Conservation (phyloP, 2,888 invertebrate genomes). For the Gisinianus flammeolus region DNA sequence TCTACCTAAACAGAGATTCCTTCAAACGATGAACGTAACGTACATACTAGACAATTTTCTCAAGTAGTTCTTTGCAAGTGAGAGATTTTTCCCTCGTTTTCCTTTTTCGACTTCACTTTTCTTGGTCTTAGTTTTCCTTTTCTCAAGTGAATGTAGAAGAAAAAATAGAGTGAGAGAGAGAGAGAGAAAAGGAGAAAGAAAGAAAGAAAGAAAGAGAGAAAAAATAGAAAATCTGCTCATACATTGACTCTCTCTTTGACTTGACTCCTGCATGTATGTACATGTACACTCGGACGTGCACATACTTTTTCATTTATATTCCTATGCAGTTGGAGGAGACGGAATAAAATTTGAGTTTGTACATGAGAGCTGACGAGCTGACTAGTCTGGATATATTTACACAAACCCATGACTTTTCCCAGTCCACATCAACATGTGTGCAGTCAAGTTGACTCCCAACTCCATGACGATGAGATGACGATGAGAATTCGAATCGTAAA, state of each 20-base stretch:
- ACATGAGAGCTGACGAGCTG: too few species aligned
- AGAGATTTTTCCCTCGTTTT: not conserved
- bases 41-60: conserved; percentile 14
- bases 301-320: too few species aligned
- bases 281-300: not conserved
- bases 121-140: too few species aligned
- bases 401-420: not conserved
- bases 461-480: too few species aligned
- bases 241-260: not conserved
- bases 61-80: conserved; percentile 6
- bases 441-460: too few species aligned
- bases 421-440: not conserved
- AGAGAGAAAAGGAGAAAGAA: too few species aligned
- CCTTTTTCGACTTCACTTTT: not conserved
- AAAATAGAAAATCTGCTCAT: not conserved
- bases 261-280: not conserved
- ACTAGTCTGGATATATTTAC: not conserved
- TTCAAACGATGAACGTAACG: not conserved
- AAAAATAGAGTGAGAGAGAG: too few species aligned
- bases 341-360: too few species aligned
- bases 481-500: too few species aligned
- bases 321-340: too few species aligned
- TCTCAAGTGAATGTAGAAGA: too few species aligned
- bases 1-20: too few species aligned
- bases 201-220: not conserved